These are phyloP conservation scores for Andrena bucephala DNA, from an alignment of 2,888 invertebrate genomes.

Conservation along the genomic window DNA sequence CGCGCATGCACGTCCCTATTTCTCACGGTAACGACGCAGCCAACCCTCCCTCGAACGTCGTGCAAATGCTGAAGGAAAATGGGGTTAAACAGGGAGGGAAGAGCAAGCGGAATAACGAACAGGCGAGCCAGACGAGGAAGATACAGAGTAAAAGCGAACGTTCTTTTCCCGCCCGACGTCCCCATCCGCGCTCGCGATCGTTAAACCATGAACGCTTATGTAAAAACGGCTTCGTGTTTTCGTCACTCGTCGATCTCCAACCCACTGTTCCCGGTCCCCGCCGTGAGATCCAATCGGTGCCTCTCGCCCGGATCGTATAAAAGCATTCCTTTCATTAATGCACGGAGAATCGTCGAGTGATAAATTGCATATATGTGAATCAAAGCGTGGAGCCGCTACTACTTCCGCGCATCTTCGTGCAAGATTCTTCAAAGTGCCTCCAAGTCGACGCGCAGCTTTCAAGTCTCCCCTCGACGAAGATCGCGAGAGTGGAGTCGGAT, in stretches of 20 bases:
- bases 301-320: not conserved
- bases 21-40: conserved; percentile 72
- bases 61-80: conserved; percentile 56
- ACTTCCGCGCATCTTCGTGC: no score
- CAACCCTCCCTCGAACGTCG: conserved; percentile 52
- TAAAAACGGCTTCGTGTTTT: conserved; percentile 26
- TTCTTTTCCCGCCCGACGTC: conserved; percentile 26
- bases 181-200: conserved; percentile 2
- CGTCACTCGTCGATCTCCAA: not conserved
- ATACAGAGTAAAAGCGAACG: conserved; percentile 47
- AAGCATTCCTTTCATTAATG: conserved; percentile 9
- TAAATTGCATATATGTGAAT: no score
- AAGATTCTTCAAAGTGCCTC: no score
- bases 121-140: conserved; percentile 24
- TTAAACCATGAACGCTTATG: conserved; percentile 40
- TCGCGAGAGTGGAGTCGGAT: no score
- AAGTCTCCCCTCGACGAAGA: no score
- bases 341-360: conserved; percentile 42
- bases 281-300: not conserved
- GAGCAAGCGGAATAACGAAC: conserved; percentile 37
- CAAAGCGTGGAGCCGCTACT: no score
- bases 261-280: not conserved
- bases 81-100: conserved; percentile 44
- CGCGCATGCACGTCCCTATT: conserved; percentile 75
- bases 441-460: no score